phyloP scores from a whole-genome alignment of 2,888 invertebrate genomes.

The Linnaemya tessellans region DNA sequence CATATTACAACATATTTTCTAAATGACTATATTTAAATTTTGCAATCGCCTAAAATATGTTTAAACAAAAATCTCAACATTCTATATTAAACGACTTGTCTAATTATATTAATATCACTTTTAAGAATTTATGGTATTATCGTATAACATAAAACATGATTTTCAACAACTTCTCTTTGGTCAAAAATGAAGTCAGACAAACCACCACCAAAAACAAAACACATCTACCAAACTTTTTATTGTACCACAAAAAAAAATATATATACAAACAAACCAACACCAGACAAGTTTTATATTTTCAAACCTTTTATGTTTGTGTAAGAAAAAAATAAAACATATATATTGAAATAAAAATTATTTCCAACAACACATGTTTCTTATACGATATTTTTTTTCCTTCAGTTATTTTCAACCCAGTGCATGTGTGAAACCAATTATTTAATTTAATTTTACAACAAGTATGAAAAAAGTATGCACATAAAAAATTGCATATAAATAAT shows the following conservation, averaged over 20 bases:
- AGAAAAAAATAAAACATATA: slow-evolving; percentile 40
- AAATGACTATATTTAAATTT: slow-evolving; percentile 50
- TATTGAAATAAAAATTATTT: slow-evolving; percentile 71
- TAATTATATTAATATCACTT: slow-evolving; percentile 65
- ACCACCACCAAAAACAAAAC: slow-evolving; percentile 42
- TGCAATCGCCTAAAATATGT: slow-evolving; percentile 10
- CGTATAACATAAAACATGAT: slow-evolving; percentile 68
- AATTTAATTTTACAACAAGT: slow-evolving; percentile 67
- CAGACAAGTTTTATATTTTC: slow-evolving; percentile 63
- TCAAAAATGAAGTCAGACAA: slow-evolving; percentile 56
- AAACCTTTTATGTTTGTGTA: slow-evolving; percentile 54
- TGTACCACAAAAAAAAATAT: not conserved
- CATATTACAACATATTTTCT: slow-evolving; percentile 22
- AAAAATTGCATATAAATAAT: slow-evolving; percentile 59
- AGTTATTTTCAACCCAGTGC: slow-evolving; percentile 29
- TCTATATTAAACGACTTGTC: slow-evolving; percentile 63
- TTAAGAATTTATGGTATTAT: slow-evolving; percentile 64
- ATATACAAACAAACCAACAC: not conserved
- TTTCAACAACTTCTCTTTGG: slow-evolving; percentile 59
- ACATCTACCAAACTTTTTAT: slow-evolving; percentile 18
- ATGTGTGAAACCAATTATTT: slow-evolving; percentile 73
- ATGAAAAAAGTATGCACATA: not conserved
- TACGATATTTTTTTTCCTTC: not conserved
- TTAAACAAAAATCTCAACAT: slow-evolving; percentile 53
- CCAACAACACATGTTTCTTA: slow-evolving; percentile 50